These are phyloP conservation scores for Tiphia femorata DNA, from an alignment of 2,888 invertebrate genomes.

Conservation along the genomic window DNA sequence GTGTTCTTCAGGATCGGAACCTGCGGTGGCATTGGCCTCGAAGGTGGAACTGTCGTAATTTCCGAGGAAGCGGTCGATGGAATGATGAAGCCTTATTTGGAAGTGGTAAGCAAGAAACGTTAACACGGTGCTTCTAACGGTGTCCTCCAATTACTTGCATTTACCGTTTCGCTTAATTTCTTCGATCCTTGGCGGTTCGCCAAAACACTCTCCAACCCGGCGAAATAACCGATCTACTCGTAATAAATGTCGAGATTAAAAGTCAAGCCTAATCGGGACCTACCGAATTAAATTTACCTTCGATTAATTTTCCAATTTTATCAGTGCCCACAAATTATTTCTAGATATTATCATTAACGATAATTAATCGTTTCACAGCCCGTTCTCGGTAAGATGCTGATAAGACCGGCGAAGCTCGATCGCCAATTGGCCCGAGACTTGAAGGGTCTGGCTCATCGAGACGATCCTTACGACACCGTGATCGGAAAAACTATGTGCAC, in stretches of 20 bases:
- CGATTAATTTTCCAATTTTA: background rate
- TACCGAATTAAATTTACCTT: background rate
- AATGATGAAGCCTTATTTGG: conserved; percentile 83
- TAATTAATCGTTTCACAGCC: conserved; percentile 72
- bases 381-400: conserved; percentile 85
- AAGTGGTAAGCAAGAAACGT: conserved; percentile 88
- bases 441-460: conserved; percentile 77
- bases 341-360: background rate
- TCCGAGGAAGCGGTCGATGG: conserved; percentile 94
- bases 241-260: too few species aligned
- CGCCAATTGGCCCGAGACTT: conserved; percentile 84
- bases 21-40: conserved; percentile 93
- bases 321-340: background rate
- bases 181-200: too few species aligned
- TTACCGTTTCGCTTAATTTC: too few species aligned
- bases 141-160: too few species aligned
- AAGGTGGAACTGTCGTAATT: conserved; percentile 94
- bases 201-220: too few species aligned
- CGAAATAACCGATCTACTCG: too few species aligned
- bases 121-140: background rate
- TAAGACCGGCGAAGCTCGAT: conserved; percentile 88
- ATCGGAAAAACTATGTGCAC: conserved; percentile 96
- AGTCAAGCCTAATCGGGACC: too few species aligned
- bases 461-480: conserved; percentile 87
- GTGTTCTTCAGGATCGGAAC: conserved; percentile 95